These are phyloP conservation scores for Colistium nudipinnis DNA, from an alignment of 2,113 vertebrate species.

Conservation along the genomic window DNA sequence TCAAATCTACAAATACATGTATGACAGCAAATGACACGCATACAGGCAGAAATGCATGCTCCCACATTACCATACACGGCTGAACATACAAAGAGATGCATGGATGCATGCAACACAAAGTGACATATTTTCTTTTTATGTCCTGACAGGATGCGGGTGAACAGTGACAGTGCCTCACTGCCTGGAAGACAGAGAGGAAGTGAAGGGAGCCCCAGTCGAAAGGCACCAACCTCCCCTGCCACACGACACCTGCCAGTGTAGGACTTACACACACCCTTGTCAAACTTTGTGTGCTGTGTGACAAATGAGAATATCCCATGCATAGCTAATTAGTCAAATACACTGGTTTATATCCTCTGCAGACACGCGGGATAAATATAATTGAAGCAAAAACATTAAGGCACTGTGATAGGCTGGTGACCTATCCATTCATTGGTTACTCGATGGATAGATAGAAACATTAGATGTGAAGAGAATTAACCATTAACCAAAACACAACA, in stretches of 20 bases:
- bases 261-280: constrained; percentile 25
- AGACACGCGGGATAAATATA: too few species aligned
- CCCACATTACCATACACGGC: constrained; percentile 3
- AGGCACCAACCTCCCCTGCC: constrained; percentile 74
- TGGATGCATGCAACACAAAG: neutral
- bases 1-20: constrained; percentile 9
- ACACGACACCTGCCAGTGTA: constrained; percentile 77
- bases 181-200: constrained; percentile 81
- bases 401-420: too few species aligned
- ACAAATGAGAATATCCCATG: neutral
- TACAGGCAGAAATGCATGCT: neutral
- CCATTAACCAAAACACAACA: too few species aligned
- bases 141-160: constrained; percentile 82
- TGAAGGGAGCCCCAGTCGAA: constrained; percentile 80
- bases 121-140: constrained; percentile 14
- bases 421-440: too few species aligned
- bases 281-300: neutral
- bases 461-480: too few species aligned
- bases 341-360: neutral
- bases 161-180: constrained; percentile 84
- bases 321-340: neutral
- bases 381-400: too few species aligned
- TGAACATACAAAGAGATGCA: neutral
- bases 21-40: constrained; percentile 2
- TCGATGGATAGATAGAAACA: too few species aligned